phyloP scores from a whole-genome alignment of 2,113 vertebrate genomes.

The Condylura cristata region DNA sequence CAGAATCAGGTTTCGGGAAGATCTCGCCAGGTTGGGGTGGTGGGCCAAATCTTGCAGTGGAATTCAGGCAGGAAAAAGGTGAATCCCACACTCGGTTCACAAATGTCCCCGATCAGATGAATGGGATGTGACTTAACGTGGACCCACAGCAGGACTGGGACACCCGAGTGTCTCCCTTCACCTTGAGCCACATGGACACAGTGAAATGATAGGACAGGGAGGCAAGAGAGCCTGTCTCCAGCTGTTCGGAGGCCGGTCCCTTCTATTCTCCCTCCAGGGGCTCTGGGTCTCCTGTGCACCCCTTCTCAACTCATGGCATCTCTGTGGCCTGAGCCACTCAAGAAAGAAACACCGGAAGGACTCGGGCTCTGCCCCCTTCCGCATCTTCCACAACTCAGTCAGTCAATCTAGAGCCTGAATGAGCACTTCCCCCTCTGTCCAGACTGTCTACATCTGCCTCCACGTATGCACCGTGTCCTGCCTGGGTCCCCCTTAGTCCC shows the following conservation, averaged over 20 bases:
- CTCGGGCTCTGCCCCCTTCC: not conserved
- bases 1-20: constrained; percentile 56
- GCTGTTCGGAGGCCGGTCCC: not conserved
- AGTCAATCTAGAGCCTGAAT: no score
- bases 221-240: not conserved
- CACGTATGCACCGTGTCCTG: not conserved
- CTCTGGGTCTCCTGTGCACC: not conserved
- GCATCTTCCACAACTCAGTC: not conserved
- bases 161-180: not conserved
- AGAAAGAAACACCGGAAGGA: not conserved
- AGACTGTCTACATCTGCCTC: not conserved
- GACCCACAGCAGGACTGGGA: not conserved
- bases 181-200: not conserved
- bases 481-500: no score
- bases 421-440: not conserved
- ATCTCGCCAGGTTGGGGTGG: not conserved
- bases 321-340: not conserved
- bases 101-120: not conserved
- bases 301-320: not conserved
- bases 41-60: constrained; percentile 4
- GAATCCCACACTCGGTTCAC: not conserved
- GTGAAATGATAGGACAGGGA: not conserved
- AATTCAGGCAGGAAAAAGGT: not conserved
- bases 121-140: not conserved
- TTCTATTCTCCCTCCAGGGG: not conserved